Percentiles rank a stretch among this genome's conserved stretches.
Evolutionary conservation across 2,113 vertebrate species (phyloP).

Genomic region (Poeciliopsis retropinna): DNA sequence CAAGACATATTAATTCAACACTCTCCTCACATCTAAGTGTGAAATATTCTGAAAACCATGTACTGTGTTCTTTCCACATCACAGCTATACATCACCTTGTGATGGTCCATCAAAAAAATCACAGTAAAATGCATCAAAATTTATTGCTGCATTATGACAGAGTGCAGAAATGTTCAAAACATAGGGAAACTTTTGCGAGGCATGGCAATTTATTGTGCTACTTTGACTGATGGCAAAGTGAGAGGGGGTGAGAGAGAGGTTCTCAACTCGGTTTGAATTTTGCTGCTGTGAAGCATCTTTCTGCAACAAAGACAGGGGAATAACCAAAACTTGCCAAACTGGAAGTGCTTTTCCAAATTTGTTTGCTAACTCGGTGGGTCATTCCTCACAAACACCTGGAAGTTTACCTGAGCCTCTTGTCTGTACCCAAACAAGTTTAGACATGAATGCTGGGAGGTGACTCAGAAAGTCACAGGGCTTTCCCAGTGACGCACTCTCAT

Average conservation of each 20-base stretch:
- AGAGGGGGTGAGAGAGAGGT: neutral
- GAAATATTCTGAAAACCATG: neutral
- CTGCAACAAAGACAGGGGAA: too few relatives aligned
- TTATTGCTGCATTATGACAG: neutral
- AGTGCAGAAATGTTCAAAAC: neutral
- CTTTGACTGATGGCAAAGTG: neutral
- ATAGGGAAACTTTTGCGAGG: neutral
- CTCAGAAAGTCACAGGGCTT: neutral
- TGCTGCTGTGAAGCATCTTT: neutral
- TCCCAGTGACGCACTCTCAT: constrained; percentile 3
- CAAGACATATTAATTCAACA: neutral
- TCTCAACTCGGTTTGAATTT: neutral
- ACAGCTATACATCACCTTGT: neutral
- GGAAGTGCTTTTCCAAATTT: neutral
- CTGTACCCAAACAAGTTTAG: neutral
- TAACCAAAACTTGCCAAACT: neutral
- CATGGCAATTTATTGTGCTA: neutral
- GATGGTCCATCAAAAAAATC: neutral
- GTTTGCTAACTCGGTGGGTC: neutral
- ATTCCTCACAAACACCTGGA: too few relatives aligned
- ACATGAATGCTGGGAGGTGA: neutral
- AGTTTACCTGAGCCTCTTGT: neutral
- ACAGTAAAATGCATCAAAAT: neutral
- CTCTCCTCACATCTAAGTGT: neutral
- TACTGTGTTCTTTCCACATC: neutral